phyloP scores from a whole-genome alignment of 2,797 vertebrate species.

The Cirrhinus mrigala region DNA sequence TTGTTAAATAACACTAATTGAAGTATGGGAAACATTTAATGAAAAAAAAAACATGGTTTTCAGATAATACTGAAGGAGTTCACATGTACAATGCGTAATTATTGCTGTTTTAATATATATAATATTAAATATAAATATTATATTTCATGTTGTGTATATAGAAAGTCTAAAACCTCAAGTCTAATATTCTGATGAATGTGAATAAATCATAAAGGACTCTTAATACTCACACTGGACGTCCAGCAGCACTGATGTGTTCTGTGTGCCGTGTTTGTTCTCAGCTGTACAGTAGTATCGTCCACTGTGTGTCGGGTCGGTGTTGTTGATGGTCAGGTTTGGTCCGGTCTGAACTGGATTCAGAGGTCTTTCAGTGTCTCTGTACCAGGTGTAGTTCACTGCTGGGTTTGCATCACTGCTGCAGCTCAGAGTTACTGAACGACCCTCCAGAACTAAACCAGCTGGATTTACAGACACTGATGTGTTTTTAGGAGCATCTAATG shows the following conservation, averaged over 20 bases:
- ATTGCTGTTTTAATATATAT: no score
- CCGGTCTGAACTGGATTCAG: slow-evolving; percentile 29
- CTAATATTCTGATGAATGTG: no score
- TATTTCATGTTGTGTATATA: no score
- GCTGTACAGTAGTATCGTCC: slow-evolving; percentile 44
- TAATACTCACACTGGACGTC: no score
- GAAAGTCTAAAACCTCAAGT: no score
- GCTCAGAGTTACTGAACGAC: slow-evolving; percentile 14
- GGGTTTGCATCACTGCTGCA: slow-evolving; percentile 33
- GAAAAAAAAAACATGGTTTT: no score
- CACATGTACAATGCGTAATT: no score
- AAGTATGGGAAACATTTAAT: neutral
- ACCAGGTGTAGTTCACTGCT: slow-evolving; percentile 28
- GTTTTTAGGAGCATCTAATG: slow-evolving; percentile 3
- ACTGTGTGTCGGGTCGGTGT: neutral
- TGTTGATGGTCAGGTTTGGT: slow-evolving; percentile 19
- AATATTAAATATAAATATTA: no score
- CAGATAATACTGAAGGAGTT: no score
- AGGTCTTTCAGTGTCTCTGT: slow-evolving; percentile 33
- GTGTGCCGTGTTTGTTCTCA: no score
- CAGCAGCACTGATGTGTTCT: no score
- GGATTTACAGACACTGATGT: neutral
- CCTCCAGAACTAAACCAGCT: neutral
- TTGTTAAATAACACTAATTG: neutral
- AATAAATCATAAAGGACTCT: no score